A percentile compares a stretch with the other conserved stretches of the same genome.
phyloP scores from a whole-genome alignment of 2,888 invertebrate genomes.

The Phasia obesa region DNA sequence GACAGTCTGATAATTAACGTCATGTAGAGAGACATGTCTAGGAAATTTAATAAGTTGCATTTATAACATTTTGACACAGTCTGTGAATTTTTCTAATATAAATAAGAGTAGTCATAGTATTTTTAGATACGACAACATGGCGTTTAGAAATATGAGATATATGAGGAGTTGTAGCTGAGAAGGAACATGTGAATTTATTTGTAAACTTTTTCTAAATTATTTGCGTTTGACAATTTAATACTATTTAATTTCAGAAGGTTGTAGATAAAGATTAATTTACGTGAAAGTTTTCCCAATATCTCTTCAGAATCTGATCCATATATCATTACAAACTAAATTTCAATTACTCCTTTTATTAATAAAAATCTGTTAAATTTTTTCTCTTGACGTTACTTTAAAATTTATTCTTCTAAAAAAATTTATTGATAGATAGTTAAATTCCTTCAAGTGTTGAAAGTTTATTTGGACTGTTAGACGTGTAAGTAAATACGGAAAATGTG shows the following conservation, averaged over 20 bases:
- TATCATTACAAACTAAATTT: not conserved
- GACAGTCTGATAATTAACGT: conserved; percentile 20
- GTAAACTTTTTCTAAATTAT: too few species aligned
- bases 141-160: conserved; percentile 14
- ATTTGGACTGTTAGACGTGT: conserved; percentile 48
- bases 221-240: too few species aligned
- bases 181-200: too few species aligned
- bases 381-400: not conserved
- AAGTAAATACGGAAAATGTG: not conserved
- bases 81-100: conserved; percentile 16
- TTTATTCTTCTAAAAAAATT: not conserved
- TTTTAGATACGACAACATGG: not conserved
- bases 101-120: not conserved
- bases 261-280: too few species aligned
- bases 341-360: not conserved
- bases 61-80: not conserved
- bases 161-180: not conserved
- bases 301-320: not conserved
- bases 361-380: not conserved
- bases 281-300: too few species aligned
- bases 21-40: not conserved
- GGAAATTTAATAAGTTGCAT: not conserved
- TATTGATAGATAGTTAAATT: not conserved
- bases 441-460: conserved; percentile 45
- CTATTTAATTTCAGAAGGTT: too few species aligned